Evolutionary conservation across 2,888 invertebrate species (phyloP), one percentile per base, ranked within the genome.

Genomic region (Amiota mariae): DNA sequence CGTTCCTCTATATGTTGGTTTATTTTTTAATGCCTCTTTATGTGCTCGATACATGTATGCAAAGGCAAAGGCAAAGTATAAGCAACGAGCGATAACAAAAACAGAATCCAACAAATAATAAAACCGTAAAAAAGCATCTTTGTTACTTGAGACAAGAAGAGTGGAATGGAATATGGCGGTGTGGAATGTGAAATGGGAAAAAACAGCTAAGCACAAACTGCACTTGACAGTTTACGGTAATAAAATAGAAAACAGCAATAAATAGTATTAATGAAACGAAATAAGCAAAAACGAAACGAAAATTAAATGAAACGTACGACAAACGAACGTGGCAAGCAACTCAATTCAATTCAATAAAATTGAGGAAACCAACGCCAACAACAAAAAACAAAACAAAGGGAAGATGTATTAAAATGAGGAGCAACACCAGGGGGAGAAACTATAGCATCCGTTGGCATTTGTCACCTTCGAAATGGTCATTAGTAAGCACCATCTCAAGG

Each of bases 191-290:
- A 54, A 13, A 20, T 15, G 13, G 63, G 9, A 51, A 51, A 51
- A 13, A 24, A 12, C 61, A 36, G 63, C 63, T 46, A 63, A 57
- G 48, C 49, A 48, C 11, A 54, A 54, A 68, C 66, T 81, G 76
- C 76, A 78, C 73, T 79, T 78, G 77, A 78, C 79, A 80, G 73
- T 76, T 36, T 72, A 72, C 24, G 75, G 72, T 74, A 51, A 74
- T 78, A 78, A 78, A 78, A 77, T 72, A 73, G 36, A 78, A 59
- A 59, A 72, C 64, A 73, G 68, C 73, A 68, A 78, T 64, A 74
- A 77, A 77, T 72, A 15, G 59, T 59, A 15, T 59, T 59, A 59
- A 59, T 59, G 59, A 59, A 59, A 59, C 49, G 75, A 72, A 66
- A 73, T 74, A 72, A 67, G 64, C 76, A 67, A 76, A 73, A 54